A percentile compares a stretch with the other conserved stretches of the same genome.
Conservation (phyloP, 2,113 vertebrate genomes). For the Crotalus tigris region DNA sequence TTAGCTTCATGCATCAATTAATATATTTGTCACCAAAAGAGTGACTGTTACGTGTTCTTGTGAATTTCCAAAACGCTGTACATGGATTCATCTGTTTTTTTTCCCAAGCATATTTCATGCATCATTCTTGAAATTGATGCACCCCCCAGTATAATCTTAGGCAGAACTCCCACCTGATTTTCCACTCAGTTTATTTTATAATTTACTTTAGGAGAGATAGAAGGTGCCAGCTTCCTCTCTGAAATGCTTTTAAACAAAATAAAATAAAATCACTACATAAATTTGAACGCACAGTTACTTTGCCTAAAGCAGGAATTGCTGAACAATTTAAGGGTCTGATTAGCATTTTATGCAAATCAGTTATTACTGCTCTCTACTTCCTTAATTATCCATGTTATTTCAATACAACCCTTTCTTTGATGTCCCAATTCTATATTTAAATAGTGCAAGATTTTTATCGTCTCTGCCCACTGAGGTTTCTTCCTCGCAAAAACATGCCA, state of each 20-base stretch:
- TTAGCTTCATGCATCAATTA: neutral
- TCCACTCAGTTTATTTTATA: neutral
- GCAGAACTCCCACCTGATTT: conserved; percentile 35
- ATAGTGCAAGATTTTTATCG: conserved; percentile 93
- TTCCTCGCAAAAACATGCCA: conserved; percentile 95
- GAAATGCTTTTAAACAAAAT: conserved; percentile 53
- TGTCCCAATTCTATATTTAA: conserved; percentile 99
- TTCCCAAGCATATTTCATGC: neutral
- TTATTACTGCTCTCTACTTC: conserved; percentile 96
- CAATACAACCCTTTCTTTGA: conserved; percentile 95
- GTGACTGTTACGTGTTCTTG: neutral
- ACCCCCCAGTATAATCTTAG: neutral
- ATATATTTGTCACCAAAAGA: neutral
- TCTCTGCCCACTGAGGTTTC: conserved; percentile 90
- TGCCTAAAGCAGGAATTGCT: conserved; percentile 79
- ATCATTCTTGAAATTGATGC: neutral
- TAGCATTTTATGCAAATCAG: conserved; percentile 98
- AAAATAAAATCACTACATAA: conserved; percentile 76
- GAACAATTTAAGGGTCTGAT: conserved; percentile 93
- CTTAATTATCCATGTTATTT: conserved; percentile 99
- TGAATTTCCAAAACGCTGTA: neutral
- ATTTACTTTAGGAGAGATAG: neutral
- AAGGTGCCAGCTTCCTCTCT: conserved; percentile 41
- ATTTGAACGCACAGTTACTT: conserved; percentile 72
- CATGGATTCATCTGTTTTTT: neutral